These are phyloP conservation scores for Theropithecus gelada DNA, from an alignment of 2,113 vertebrate species.

Conservation along the genomic window DNA sequence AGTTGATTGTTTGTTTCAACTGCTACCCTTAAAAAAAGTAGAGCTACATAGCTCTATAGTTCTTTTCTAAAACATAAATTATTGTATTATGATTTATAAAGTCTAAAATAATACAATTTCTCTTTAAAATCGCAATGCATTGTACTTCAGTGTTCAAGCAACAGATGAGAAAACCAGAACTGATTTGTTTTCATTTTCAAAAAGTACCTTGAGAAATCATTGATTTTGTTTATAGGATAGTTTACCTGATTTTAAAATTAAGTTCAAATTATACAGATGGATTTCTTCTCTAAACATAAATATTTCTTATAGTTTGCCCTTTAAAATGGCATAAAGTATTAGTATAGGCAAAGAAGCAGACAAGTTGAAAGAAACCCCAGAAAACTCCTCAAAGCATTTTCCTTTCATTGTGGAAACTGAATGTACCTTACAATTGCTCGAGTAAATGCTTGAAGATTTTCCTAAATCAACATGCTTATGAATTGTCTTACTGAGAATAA, in stretches of 20 bases:
- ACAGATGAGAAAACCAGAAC: background rate
- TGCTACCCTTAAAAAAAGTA: background rate
- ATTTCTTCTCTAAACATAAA: slow-evolving; percentile 48
- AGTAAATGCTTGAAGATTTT: slow-evolving; percentile 57
- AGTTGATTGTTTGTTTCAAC: slow-evolving; percentile 50
- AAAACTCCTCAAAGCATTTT: slow-evolving; percentile 48
- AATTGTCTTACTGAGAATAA: slow-evolving; percentile 65
- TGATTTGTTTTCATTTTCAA: slow-evolving; percentile 49
- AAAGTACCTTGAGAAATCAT: slow-evolving; percentile 24
- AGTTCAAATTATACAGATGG: slow-evolving; percentile 40
- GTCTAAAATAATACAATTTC: background rate
- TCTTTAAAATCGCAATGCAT: slow-evolving; percentile 9
- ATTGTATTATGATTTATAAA: slow-evolving; percentile 6
- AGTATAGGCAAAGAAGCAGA: slow-evolving; percentile 48
- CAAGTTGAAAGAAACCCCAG: background rate
- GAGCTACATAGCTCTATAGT: background rate
- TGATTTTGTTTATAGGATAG: slow-evolving; percentile 60
- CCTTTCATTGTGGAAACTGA: slow-evolving; percentile 17
- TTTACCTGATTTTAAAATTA: slow-evolving; percentile 36
- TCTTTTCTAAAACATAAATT: slow-evolving; percentile 31
- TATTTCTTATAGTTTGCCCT: slow-evolving; percentile 47
- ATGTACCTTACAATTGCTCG: slow-evolving; percentile 3
- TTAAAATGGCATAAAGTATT: slow-evolving; percentile 38
- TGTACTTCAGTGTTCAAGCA: slow-evolving; percentile 23
- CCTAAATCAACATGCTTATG: slow-evolving; percentile 44